Conservation (phyloP, 2,113 vertebrate genomes). For the Macquaria australasica region DNA sequence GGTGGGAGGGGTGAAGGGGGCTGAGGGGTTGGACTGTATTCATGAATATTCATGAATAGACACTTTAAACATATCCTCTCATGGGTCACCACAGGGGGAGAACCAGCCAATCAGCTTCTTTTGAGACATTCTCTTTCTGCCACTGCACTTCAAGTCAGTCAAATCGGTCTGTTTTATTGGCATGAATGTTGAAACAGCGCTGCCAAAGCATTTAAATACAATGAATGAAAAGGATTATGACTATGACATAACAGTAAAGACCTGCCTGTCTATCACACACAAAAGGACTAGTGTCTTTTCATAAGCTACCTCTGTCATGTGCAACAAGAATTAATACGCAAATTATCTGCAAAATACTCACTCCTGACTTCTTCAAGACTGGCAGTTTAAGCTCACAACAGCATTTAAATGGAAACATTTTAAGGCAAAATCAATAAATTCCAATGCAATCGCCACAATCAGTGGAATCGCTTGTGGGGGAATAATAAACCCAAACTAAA, state of each 20-base stretch:
- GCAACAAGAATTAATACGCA: not conserved
- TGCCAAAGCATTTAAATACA: conserved; percentile 26
- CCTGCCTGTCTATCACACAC: not conserved
- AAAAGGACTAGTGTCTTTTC: not conserved
- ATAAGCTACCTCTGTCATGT: not conserved
- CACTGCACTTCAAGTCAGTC: conserved; percentile 31
- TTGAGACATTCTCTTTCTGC: conserved; percentile 37
- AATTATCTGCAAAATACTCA: not conserved
- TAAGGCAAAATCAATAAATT: not conserved
- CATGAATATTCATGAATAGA: conserved; percentile 81
- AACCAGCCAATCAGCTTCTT: conserved; percentile 67
- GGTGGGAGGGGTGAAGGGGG: conserved; percentile 33
- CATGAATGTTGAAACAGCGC: not conserved
- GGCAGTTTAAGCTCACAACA: too few species aligned
- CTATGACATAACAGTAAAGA: conserved; percentile 1
- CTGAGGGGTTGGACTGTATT: conserved; percentile 32
- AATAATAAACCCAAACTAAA: too few species aligned
- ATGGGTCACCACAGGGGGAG: conserved; percentile 60
- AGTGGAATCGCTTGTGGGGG: too few species aligned
- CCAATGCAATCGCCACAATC: too few species aligned
- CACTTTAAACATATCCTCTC: conserved; percentile 72
- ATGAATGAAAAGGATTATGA: conserved; percentile 22
- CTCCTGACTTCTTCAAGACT: not conserved
- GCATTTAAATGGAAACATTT: not conserved
- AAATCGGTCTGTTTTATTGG: conserved; percentile 11